These are phyloP conservation scores for Scotopteryx bipunctaria DNA, from an alignment of 2,888 invertebrate species.

Conservation along the genomic window DNA sequence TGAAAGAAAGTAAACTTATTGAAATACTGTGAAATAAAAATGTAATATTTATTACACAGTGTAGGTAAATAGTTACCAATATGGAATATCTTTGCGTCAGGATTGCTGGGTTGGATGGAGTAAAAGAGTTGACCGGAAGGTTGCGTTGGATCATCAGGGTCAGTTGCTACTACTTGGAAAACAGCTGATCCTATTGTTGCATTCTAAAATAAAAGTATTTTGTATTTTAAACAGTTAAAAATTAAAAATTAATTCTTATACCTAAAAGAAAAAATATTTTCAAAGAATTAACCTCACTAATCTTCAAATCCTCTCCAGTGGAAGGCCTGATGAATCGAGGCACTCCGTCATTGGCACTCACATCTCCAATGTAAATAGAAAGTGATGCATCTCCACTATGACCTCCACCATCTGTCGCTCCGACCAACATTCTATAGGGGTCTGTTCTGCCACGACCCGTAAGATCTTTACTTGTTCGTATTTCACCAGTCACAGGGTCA, in stretches of 20 bases:
- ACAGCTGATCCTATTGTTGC: slow-evolving; percentile 88
- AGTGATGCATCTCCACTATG: slow-evolving; percentile 85
- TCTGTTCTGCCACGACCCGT: slow-evolving; percentile 90
- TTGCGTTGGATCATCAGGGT: slow-evolving; percentile 90
- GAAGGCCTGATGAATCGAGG: slow-evolving; percentile 89
- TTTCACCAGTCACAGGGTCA: slow-evolving; percentile 85
- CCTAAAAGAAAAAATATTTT: neutral
- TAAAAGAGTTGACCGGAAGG: slow-evolving; percentile 89
- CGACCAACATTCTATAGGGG: slow-evolving; percentile 86
- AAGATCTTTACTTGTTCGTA: slow-evolving; percentile 85
- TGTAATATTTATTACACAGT: neutral
- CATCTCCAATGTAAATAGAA: slow-evolving; percentile 89
- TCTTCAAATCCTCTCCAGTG: slow-evolving; percentile 86
- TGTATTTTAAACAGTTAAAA: no score
- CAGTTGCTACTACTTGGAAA: slow-evolving; percentile 89
- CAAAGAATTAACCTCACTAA: slow-evolving; percentile 84
- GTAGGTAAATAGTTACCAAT: slow-evolving; percentile 69
- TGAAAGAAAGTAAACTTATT: slow-evolving; percentile 41
- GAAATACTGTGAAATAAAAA: neutral
- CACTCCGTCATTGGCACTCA: slow-evolving; percentile 91
- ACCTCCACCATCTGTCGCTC: slow-evolving; percentile 88
- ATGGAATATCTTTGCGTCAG: slow-evolving; percentile 84
- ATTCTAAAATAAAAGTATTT: slow-evolving; percentile 74
- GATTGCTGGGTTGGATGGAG: slow-evolving; percentile 87
- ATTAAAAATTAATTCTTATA: no score